phyloP scores from a whole-genome alignment of 2,888 invertebrate species.

The Panzeria rudis region DNA sequence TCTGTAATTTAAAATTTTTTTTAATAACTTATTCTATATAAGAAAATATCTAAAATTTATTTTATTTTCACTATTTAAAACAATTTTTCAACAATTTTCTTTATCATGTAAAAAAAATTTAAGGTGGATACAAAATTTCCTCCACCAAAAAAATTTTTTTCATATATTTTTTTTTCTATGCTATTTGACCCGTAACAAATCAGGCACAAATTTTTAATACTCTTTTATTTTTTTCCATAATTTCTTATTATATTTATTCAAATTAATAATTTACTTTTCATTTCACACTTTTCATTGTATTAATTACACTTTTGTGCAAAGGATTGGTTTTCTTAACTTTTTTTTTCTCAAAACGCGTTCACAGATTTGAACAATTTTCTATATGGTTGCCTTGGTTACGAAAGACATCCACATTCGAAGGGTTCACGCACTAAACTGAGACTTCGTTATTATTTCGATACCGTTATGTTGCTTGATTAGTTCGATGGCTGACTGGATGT shows the following conservation, averaged over 20 bases:
- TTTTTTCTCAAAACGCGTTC: constrained; percentile 60
- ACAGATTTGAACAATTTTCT: constrained; percentile 66
- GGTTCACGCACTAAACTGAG: constrained; percentile 82
- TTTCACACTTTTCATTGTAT: constrained; percentile 33
- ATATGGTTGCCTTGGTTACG: constrained; percentile 68
- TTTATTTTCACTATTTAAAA: constrained; percentile 17
- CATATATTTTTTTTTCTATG: constrained; percentile 26
- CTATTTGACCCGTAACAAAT: constrained; percentile 43
- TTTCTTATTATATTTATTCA: constrained; percentile 21
- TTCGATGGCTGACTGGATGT: constrained; percentile 32
- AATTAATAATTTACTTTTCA: constrained; percentile 46
- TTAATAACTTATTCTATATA: neutral
- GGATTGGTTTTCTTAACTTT: constrained; percentile 6
- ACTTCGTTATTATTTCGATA: constrained; percentile 70
- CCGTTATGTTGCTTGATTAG: constrained; percentile 64
- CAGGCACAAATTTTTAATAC: constrained; percentile 26
- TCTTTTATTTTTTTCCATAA: constrained; percentile 3
- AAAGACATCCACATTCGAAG: constrained; percentile 81
- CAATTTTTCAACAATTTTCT: constrained; percentile 34
- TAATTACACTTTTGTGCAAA: constrained; percentile 45
- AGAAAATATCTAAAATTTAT: neutral
- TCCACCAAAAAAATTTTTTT: constrained; percentile 64
- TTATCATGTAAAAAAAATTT: constrained; percentile 44
- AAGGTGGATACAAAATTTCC: constrained; percentile 74
- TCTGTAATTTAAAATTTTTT: constrained; percentile 1